Percentiles rank a stretch among this genome's conserved stretches.
phyloP scores from a whole-genome alignment of 1,140 invertebrate genomes.

The Diploscapter pachys region DNA sequence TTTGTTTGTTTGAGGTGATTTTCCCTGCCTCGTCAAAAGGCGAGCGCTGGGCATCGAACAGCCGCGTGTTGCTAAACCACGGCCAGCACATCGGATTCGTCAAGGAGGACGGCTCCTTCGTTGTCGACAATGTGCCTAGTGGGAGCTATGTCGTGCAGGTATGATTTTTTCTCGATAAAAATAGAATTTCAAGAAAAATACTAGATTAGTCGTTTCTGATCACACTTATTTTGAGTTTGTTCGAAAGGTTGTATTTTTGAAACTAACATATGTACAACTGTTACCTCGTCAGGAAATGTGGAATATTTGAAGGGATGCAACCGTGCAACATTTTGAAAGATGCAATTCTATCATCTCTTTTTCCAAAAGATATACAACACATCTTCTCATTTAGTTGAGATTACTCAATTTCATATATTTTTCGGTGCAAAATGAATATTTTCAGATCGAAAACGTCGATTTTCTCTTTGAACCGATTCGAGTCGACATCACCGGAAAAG shows the following conservation, averaged over 20 bases:
- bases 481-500: constrained; percentile 91
- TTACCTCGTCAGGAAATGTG: too few relatives aligned
- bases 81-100: constrained; percentile 55
- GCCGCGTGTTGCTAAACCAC: constrained; percentile 50
- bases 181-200: too few relatives aligned
- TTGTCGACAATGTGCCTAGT: constrained; percentile 80
- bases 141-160: constrained; percentile 88
- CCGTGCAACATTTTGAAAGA: too few relatives aligned
- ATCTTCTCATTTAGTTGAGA: neutral
- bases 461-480: constrained; percentile 84
- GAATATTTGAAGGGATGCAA: too few relatives aligned
- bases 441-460: constrained; percentile 76
- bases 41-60: constrained; percentile 44
- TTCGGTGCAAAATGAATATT: neutral
- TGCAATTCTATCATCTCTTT: neutral
- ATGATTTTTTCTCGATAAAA: neutral
- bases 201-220: too few relatives aligned
- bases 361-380: neutral
- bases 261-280: too few relatives aligned
- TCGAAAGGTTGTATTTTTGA: too few relatives aligned
- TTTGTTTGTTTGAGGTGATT: constrained; percentile 15
- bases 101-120: constrained; percentile 81
- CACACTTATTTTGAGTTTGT: too few relatives aligned
- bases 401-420: neutral
- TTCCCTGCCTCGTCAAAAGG: constrained; percentile 12